Evolutionary conservation across 1,140 invertebrate species (phyloP), one percentile per base, ranked within the genome.

Genomic region (Drosophila ohnishii): DNA sequence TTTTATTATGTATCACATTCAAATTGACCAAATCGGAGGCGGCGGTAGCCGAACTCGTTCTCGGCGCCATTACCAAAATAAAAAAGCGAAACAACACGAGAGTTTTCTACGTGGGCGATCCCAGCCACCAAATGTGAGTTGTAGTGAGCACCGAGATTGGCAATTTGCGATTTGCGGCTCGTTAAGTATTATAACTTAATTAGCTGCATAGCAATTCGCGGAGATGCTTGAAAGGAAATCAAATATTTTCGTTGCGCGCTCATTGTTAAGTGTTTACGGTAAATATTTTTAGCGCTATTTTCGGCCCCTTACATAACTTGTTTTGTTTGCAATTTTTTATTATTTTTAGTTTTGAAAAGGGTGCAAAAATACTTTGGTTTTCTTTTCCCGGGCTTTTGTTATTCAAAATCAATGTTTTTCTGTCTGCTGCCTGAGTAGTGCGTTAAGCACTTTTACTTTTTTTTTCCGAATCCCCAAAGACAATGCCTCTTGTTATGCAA

Each of bases 391-490:
- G 22, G 57, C 62, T 44, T 83, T 87, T 86, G 82, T 86, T 87
- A 82, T 79, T 88, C 63, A 79, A 53, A 78, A 78, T 71, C 34
- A 50, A 22, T 58, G 30, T 42, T 59, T 56, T 39, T 64, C 19
- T 32, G 42, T 47, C 22, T 42, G 61, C 48, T 57, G 64, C 39
- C 60, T 61, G 74, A 82, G 82, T 75, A 78, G 83, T 85, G 78
- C 74, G 74, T 81, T 67, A 58, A 78, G 58, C 65, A 70, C 71
- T 85, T 85, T 70, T 70, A 83, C 59, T 73, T 88, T 86, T 88
- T 86, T 86, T 57, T 13, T 39, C 32, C 32, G 16, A 22, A 53
- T 14, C 34, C 51, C 50, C 32, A 69, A 44, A 72, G 60, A 65
- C 45, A 64, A 62, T 48, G 37, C 22, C 69, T 28, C 40, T 73